Base-by-base conservation (phyloP, 2,113 vertebrate species). In the Galbula dea region DNA sequence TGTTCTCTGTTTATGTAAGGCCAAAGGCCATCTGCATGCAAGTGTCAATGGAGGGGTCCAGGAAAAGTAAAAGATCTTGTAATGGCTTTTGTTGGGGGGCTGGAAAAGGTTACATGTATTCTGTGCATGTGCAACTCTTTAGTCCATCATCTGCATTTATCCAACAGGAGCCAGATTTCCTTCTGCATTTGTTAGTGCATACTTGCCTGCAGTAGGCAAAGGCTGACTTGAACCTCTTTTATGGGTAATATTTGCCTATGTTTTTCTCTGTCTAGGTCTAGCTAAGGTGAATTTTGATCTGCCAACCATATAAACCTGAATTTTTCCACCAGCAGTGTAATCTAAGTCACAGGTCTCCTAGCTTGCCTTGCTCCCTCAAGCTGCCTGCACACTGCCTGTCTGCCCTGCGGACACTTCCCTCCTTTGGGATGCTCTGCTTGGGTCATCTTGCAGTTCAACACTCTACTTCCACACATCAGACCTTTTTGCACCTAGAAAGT, bases 101-200 rank as follows among this genome's bases (percentile, higher is more conserved):
- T 59, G 43, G 62, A 65, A 88, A 90, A 67, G 76, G 52, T 88
- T 90, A 90, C 76, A 51, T 18, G 36, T 32, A 24, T 68, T 68
- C 80, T 55, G 29, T 45, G 51, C 3, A 46, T 1, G 0, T 55
- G 15, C 58, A 72, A 22, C 67, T 49, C 72, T 72, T 88, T 85
- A 2, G 45, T 79, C 76, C 13, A 6, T 34, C 15, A 4, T 29
- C 48, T 67, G 57, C 29, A 15, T 66, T 66, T 89, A 34, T 54
- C 51, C 52, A 21, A 39, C 48, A n/a, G 54, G 49, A 90, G 54
- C 3, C 54, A 45, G 63, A 65, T 65, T 61, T 80, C 37, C 59
- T 83, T 55, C 68, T 45, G 55, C n/a, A 36, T 68, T 68, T 61
- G 2, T 61, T 39, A 34, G 54, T 2, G 1, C 36, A 15, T 46